These are phyloP conservation scores for Ailurus styani DNA, from an alignment of 2,113 vertebrate genomes.

Conservation along the genomic window DNA sequence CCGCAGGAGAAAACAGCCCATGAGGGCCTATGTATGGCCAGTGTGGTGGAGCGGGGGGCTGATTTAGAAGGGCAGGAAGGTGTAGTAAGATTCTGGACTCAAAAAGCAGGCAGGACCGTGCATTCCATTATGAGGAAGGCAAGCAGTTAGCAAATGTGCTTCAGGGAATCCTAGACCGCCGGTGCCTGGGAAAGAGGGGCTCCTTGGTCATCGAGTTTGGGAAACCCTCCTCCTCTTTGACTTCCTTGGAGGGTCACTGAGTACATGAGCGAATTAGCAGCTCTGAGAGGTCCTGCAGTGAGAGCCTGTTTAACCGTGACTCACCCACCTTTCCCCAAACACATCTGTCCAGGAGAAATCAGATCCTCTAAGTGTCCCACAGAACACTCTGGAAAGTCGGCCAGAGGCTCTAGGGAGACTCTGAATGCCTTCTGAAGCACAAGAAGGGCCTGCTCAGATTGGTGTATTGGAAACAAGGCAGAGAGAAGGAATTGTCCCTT, in stretches of 20 bases:
- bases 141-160: neutral
- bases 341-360: neutral
- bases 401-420: neutral
- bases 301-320: neutral
- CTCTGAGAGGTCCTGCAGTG: neutral
- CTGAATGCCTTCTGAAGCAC: neutral
- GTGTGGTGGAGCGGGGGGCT: neutral
- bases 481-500: neutral
- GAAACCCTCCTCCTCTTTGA: neutral
- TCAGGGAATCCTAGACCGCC: neutral
- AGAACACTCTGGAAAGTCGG: neutral
- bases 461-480: neutral
- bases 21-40: rapidly evolving
- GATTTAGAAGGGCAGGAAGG: neutral
- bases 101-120: neutral
- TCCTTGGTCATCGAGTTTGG: neutral
- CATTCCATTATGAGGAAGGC: neutral
- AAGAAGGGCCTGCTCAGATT: neutral
- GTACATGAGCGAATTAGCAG: neutral
- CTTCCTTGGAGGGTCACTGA: too few relatives aligned
- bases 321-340: neutral
- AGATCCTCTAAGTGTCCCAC: neutral
- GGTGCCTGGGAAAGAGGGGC: neutral
- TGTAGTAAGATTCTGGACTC: neutral
- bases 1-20: rapidly evolving